phyloP scores from a whole-genome alignment of 2,888 invertebrate genomes.

The Cephus nigrinus region DNA sequence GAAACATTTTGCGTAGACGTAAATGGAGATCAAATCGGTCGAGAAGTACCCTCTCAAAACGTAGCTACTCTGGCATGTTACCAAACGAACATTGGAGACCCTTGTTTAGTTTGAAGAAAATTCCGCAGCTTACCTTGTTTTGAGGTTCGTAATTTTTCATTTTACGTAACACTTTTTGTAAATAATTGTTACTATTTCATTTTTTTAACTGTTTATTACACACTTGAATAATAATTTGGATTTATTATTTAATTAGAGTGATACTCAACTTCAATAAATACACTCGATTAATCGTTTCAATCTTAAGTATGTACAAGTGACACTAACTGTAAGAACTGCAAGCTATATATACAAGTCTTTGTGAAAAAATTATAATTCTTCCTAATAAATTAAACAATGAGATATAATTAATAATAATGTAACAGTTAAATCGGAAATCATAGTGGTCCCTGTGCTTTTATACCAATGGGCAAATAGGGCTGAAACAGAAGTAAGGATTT shows the following conservation, averaged over 20 bases:
- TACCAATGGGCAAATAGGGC: constrained; percentile 63
- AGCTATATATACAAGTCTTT: not conserved
- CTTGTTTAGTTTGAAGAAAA: constrained; percentile 16
- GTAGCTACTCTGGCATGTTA: constrained; percentile 32
- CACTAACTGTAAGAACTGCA: not conserved
- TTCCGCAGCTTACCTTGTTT: not conserved
- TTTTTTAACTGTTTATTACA: not conserved
- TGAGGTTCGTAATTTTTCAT: not conserved
- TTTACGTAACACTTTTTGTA: not conserved
- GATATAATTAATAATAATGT: not conserved
- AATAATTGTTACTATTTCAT: not conserved
- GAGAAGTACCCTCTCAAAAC: constrained; percentile 56
- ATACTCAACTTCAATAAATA: not conserved
- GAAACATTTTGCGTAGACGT: constrained; percentile 74
- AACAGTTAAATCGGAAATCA: not conserved
- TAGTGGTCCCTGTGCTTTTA: constrained; percentile 4
- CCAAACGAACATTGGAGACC: constrained; percentile 25
- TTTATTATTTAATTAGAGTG: not conserved
- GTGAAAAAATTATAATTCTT: not conserved
- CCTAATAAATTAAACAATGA: not conserved
- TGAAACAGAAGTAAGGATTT: constrained; percentile 48
- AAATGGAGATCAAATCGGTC: constrained; percentile 70
- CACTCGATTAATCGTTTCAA: not conserved
- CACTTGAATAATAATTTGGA: not conserved
- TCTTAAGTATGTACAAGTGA: not conserved